These are phyloP conservation scores for Erannis defoliaria DNA, from an alignment of 2,888 invertebrate genomes.

Conservation along the genomic window DNA sequence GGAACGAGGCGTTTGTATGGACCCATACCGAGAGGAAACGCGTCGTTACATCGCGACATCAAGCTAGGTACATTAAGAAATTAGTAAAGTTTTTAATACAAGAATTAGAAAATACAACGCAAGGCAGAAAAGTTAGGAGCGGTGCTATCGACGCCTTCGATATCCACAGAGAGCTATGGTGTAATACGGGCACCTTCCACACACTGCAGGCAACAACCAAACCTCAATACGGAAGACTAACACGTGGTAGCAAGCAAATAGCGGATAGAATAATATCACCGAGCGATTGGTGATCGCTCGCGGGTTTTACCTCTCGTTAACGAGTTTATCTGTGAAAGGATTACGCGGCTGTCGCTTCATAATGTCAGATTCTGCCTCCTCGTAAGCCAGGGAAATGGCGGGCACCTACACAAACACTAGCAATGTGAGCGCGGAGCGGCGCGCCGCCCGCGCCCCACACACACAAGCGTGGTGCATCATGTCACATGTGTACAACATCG, in stretches of 20 bases:
- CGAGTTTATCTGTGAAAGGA: constrained; percentile 98
- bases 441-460: constrained; percentile 50
- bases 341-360: constrained; percentile 99
- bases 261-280: constrained; percentile 82
- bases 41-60: constrained; percentile 77
- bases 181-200: constrained; percentile 70
- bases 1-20: constrained; percentile 74
- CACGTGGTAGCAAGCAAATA: constrained; percentile 85
- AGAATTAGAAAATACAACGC: constrained; percentile 77
- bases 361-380: constrained; percentile 99
- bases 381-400: constrained; percentile 99
- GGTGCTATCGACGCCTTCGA: constrained; percentile 83
- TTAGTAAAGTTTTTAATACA: constrained; percentile 72
- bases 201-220: constrained; percentile 82
- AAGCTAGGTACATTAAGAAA: constrained; percentile 73
- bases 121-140: constrained; percentile 78
- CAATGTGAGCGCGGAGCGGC: constrained; percentile 72
- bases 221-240: constrained; percentile 81
- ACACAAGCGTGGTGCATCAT: constrained; percentile 73
- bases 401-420: constrained; percentile 93
- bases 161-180: constrained; percentile 66
- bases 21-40: constrained; percentile 51
- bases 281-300: constrained; percentile 75
- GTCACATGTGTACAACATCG: constrained; percentile 81
- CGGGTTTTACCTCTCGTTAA: constrained; percentile 96